Percentiles rank a stretch among this genome's conserved stretches.
Conservation (phyloP, 2,797 vertebrate species). For the Pristis pectinata region DNA sequence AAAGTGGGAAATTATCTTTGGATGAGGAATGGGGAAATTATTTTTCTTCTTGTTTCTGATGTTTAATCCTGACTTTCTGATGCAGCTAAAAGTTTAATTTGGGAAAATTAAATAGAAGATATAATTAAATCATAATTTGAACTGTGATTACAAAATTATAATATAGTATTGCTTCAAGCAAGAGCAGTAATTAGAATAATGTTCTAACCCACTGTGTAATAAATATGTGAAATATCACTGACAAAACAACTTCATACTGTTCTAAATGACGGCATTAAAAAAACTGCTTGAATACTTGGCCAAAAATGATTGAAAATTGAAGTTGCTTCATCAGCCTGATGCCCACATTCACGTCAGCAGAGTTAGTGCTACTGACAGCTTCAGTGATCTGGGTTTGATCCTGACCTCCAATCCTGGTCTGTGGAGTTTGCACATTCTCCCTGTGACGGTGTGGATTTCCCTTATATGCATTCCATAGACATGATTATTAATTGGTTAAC, state of each 20-base stretch:
- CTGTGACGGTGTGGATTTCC: too few species aligned
- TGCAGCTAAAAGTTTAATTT: neutral
- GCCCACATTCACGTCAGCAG: too few species aligned
- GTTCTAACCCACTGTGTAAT: neutral
- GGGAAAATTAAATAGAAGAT: neutral
- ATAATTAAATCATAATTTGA: neutral
- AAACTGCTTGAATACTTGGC: neutral
- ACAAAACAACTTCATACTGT: neutral
- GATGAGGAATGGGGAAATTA: too few species aligned
- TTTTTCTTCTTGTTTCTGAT: neutral
- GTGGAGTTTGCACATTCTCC: too few species aligned
- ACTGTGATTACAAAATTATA: neutral
- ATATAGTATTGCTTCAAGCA: neutral
- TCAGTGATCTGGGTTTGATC: too few species aligned
- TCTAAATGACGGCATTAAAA: neutral
- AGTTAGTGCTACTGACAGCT: too few species aligned
- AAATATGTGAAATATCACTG: neutral
- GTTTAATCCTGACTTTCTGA: neutral
- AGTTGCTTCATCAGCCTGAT: too few species aligned
- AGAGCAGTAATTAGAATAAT: neutral
- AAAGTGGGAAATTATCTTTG: neutral
- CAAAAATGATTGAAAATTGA: neutral
- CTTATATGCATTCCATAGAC: too few species aligned
- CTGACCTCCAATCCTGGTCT: too few species aligned
- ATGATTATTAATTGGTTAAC: too few species aligned